Evolutionary conservation across 2,113 vertebrate species (phyloP).

Genomic region (Neoarius graeffei): DNA sequence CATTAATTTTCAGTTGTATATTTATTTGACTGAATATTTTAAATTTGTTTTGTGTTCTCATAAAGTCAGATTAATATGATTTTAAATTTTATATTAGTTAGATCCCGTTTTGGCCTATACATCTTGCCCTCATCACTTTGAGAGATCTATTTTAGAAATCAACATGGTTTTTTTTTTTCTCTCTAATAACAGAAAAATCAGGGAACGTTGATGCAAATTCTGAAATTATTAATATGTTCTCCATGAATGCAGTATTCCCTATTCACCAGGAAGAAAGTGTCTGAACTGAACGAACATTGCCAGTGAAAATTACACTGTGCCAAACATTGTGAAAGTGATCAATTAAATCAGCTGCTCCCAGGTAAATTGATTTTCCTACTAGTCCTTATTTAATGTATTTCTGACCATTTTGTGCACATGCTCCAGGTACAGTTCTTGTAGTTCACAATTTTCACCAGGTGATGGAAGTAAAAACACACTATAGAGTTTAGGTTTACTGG

Average conservation of each 20-base stretch:
- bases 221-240: not conserved
- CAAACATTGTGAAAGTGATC: not conserved
- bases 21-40: not conserved
- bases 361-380: not conserved
- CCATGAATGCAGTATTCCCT: not conserved
- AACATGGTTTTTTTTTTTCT: not conserved
- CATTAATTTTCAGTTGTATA: not conserved
- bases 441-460: conserved; percentile 16
- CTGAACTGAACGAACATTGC: not conserved
- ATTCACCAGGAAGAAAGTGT: not conserved
- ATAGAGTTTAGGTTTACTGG: not conserved
- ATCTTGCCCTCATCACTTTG: not conserved
- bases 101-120: not conserved
- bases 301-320: not conserved
- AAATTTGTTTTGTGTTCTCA: not conserved
- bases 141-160: not conserved
- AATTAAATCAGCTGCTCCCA: not conserved
- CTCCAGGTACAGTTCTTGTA: not conserved
- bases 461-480: conserved; percentile 34
- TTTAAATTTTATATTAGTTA: not conserved
- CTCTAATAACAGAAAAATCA: not conserved
- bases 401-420: not conserved
- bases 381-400: not conserved
- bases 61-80: not conserved
- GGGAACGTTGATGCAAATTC: not conserved